Evolutionary conservation across 2,888 invertebrate genomes (phyloP).

Genomic region (Hydrotaea diabolus): DNA sequence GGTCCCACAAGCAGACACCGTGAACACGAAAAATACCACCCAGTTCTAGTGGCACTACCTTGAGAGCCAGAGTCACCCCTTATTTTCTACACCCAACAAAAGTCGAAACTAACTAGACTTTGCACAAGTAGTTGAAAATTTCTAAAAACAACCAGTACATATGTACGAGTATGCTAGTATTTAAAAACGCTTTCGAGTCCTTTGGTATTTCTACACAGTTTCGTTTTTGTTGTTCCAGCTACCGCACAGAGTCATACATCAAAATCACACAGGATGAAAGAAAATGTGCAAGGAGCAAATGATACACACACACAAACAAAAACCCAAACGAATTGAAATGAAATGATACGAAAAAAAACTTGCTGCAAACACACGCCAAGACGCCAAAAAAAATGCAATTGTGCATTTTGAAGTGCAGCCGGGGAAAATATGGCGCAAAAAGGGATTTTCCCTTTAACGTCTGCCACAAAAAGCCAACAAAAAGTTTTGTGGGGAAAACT

Average conservation of each 20-base stretch:
- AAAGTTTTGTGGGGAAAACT: conserved; percentile 7
- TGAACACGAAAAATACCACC: conserved; percentile 15
- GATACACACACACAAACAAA: conserved; percentile 10
- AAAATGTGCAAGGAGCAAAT: conserved; percentile 34
- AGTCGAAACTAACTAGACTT: conserved; percentile 67
- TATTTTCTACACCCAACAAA: not conserved
- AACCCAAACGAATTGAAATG: not conserved
- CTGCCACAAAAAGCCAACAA: conserved; percentile 28
- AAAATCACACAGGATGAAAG: conserved; percentile 67
- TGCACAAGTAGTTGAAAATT: conserved; percentile 37
- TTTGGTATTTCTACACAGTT: conserved; percentile 53
- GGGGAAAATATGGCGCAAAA: conserved; percentile 41
- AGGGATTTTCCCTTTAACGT: conserved; percentile 15
- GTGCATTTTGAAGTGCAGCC: conserved; percentile 61
- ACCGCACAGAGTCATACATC: conserved; percentile 65
- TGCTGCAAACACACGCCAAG: not conserved
- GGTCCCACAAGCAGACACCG: conserved; percentile 20
- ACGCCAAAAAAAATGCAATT: conserved; percentile 50
- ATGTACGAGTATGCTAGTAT: not conserved
- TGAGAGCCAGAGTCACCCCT: not conserved
- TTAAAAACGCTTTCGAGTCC: conserved; percentile 48
- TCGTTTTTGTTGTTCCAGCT: conserved; percentile 26
- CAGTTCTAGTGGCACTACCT: too few species aligned
- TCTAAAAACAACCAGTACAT: conserved; percentile 4
- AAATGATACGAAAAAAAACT: conserved; percentile 26